Evolutionary conservation across 2,797 vertebrate species (phyloP), one percentile per base, ranked within the genome.

Genomic region (Podarcis lilfordi): DNA sequence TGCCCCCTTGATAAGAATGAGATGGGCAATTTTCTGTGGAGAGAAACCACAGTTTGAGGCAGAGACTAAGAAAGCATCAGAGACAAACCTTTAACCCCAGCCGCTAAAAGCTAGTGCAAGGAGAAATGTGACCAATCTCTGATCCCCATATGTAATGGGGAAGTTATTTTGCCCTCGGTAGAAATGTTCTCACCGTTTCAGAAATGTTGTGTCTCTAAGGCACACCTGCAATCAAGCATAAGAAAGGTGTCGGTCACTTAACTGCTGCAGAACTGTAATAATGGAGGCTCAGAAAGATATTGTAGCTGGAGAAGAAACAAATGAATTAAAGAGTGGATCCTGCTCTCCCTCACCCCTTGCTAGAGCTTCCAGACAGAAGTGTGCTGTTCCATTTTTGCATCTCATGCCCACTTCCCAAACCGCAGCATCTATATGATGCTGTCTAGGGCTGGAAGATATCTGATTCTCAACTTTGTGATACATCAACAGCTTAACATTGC

Each of bases 161-260:
- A 40, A 66, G 5, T 8, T 21, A 4, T 5, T 19, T 25, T 11
- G 29, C 27, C 7, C 8, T 75, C 1, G 32, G 35, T 66, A n/a
- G 4, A 35, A 50, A 68, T 29, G 86, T 80, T 95, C 97, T 98
- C 93, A 99, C 98, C 84, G 95, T 96, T 96, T 98, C 27, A 99
- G 93, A 96, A 97, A 98, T 0, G 94, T 90, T 78, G 97, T 95
- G 91, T 99, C 99, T 97, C 97, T 98, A 92, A 98, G 96, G 95
- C 98, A 98, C 86, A 99, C 95, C 98, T 99, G 96, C 90, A 96
- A 95, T 10, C 8, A 92, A 91, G 27, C 69, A 68, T 95, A 72
- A 72, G 11, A 32, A 72, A 40, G 10, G 10, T 8, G 50, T 84
- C 45, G 43, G n/a, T 61, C 37, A 64, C 29, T 61, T 29, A 45